These are phyloP conservation scores for honey bee (Apis mellifera) DNA, from an alignment of 1,140 invertebrate genomes.

Conservation along the genomic window DNA sequence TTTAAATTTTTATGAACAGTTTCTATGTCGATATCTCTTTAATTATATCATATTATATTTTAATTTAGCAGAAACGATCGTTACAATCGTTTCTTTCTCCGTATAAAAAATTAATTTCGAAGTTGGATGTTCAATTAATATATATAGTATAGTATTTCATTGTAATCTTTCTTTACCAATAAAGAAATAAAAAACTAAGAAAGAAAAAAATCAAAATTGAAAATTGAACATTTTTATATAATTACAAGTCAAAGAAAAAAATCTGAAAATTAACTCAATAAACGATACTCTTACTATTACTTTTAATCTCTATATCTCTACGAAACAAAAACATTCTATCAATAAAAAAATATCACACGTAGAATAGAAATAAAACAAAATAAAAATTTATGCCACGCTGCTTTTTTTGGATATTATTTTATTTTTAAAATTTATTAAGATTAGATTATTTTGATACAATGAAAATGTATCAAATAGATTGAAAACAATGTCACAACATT, in stretches of 20 bases:
- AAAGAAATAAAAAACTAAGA: neutral
- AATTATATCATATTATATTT: slow-evolving; percentile 8
- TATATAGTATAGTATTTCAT: neutral
- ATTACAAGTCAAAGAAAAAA: neutral
- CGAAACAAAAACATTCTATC: no score
- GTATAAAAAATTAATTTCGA: slow-evolving; percentile 3
- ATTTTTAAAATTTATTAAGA: no score
- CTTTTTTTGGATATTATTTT: no score
- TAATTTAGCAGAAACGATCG: slow-evolving; percentile 1
- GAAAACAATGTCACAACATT: no score
- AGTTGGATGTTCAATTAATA: neutral
- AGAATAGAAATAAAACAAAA: no score
- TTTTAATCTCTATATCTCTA: no score
- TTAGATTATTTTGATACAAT: no score
- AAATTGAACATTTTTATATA: neutral
- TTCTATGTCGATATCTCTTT: neutral
- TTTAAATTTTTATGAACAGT: neutral
- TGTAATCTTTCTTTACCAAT: neutral
- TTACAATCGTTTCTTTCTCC: slow-evolving; percentile 1
- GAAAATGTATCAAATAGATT: no score
- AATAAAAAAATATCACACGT: no score
- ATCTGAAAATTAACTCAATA: no score
- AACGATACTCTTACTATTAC: no score
- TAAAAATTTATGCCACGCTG: no score
- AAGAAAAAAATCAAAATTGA: neutral